phyloP scores from a whole-genome alignment of 2,113 vertebrate genomes.

The Saccopteryx leptura region DNA sequence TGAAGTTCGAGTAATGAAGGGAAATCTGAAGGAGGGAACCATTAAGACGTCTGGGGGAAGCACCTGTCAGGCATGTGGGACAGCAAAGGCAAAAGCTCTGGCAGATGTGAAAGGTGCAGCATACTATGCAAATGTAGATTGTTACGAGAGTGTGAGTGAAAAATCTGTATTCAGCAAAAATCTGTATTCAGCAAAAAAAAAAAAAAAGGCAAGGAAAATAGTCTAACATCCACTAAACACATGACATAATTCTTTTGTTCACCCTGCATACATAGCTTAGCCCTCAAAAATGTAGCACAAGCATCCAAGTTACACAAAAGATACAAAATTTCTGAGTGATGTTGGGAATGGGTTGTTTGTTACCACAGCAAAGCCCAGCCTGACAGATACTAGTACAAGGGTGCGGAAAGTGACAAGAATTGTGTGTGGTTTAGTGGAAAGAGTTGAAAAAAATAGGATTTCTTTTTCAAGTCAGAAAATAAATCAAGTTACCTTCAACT shows the following conservation, averaged over 20 bases:
- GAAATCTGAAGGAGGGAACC: not conserved
- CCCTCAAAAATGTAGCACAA: not conserved
- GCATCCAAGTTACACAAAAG: not conserved
- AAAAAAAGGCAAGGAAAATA: slow-evolving; percentile 21
- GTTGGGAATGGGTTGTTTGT: not conserved
- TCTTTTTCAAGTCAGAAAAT: not conserved
- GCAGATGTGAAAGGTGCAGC: not conserved
- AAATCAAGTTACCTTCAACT: not conserved
- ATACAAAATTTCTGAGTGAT: not conserved
- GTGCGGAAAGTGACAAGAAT: not conserved
- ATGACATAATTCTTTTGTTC: not conserved
- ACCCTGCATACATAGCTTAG: not conserved
- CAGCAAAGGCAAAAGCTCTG: not conserved
- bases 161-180: not conserved
- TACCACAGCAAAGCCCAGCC: not conserved
- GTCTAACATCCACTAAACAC: not conserved
- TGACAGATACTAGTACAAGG: not conserved
- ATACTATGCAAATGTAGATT: not conserved
- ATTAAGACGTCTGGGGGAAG: not conserved
- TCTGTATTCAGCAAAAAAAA: not conserved
- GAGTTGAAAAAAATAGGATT: not conserved
- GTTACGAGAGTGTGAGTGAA: not conserved
- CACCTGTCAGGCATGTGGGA: not conserved
- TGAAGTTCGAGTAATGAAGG: not conserved
- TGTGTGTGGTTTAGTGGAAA: not conserved